Evolutionary conservation across 92 coral and sea anemone species (phyloP).

Genomic region (Phymanthus crucifer): DNA sequence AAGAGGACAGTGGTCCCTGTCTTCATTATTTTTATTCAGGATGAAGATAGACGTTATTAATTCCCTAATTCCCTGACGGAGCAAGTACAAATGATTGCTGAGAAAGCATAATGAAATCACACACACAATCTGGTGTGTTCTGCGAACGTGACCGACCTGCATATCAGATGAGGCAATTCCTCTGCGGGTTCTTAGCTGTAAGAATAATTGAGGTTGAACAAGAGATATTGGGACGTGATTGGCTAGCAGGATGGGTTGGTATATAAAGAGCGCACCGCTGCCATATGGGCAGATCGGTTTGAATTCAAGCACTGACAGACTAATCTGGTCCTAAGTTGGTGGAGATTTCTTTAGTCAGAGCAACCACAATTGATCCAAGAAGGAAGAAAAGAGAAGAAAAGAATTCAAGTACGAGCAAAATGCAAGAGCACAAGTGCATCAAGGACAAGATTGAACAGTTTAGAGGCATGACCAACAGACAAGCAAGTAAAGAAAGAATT

Average conservation of each 20-base stretch:
- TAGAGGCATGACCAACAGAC: not conserved
- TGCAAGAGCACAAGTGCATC: constrained; percentile 8
- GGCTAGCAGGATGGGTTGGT: not conserved
- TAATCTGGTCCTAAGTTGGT: no score
- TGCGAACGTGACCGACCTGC: constrained; percentile 13
- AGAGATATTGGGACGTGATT: not conserved
- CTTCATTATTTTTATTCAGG: no score
- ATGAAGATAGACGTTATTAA: not conserved
- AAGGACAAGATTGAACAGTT: not conserved
- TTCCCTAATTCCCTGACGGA: not conserved
- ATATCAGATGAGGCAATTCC: constrained; percentile 6
- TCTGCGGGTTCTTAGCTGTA: not conserved
- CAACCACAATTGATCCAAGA: constrained; percentile 2
- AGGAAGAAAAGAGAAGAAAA: not conserved
- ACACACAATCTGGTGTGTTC: not conserved
- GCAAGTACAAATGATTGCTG: constrained; percentile 2
- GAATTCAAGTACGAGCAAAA: no score
- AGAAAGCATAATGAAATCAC: not conserved
- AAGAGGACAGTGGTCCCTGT: no score
- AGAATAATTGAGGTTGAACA: not conserved
- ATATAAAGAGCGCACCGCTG: not conserved
- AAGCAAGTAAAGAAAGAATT: not conserved
- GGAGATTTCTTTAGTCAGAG: not conserved
- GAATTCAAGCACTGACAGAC: not conserved
- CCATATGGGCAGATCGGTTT: not conserved